These are phyloP conservation scores for Sitta carolinensis DNA, from an alignment of 2,797 vertebrate genomes.

Conservation along the genomic window DNA sequence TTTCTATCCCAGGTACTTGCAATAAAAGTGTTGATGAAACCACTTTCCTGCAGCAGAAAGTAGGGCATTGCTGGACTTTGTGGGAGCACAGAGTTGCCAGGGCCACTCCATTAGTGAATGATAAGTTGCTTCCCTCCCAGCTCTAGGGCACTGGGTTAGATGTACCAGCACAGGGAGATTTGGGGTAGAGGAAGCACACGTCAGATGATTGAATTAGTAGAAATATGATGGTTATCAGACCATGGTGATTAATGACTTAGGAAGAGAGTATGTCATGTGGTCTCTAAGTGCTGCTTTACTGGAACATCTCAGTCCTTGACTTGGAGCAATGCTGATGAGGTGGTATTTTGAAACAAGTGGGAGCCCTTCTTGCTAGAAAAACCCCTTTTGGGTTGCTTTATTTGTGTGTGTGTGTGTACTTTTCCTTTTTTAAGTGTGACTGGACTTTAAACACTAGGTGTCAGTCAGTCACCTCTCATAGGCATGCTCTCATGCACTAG, in stretches of 20 bases:
- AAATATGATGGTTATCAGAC: background rate
- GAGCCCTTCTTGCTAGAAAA: background rate
- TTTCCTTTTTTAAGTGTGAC: background rate
- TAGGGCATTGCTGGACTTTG: background rate
- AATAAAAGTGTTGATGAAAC: background rate
- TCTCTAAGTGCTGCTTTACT: background rate
- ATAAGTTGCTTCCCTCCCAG: background rate
- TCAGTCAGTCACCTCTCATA: slow-evolving; percentile 57
- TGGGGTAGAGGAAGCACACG: background rate
- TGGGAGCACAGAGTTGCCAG: background rate
- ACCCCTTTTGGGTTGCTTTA: accelerated
- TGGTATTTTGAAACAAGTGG: background rate
- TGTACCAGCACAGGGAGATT: accelerated
- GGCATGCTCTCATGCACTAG: background rate
- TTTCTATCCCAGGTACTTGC: background rate
- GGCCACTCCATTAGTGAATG: background rate
- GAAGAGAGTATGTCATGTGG: background rate
- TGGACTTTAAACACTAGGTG: slow-evolving; percentile 61
- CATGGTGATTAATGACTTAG: background rate
- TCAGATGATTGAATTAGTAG: background rate
- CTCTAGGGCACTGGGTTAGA: background rate
- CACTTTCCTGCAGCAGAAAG: background rate
- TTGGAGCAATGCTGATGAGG: background rate
- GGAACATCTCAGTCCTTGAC: background rate
- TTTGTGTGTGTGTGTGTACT: too few species aligned